phyloP scores from a whole-genome alignment of 2,797 vertebrate species.

The Pantherophis alleghaniensis region DNA sequence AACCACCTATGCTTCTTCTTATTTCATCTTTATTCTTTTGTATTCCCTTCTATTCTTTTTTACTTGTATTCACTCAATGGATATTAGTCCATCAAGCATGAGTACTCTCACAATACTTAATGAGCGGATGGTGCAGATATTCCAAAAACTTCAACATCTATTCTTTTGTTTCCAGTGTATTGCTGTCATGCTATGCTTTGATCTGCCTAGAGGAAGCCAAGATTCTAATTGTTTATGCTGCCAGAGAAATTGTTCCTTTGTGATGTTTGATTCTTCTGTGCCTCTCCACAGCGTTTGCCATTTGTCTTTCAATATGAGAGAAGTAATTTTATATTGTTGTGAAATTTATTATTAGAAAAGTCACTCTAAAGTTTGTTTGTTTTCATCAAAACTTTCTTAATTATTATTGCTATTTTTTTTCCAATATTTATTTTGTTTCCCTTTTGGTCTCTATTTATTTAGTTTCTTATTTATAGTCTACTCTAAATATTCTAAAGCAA shows the following conservation, averaged over 20 bases:
- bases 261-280: slow-evolving; percentile 7
- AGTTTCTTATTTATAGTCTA: not conserved
- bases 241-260: slow-evolving; percentile 11
- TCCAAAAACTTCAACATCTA: slow-evolving; percentile 24
- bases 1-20: slow-evolving; percentile 11
- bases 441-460: not conserved
- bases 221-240: slow-evolving; percentile 5
- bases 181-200: slow-evolving; percentile 17
- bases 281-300: not conserved
- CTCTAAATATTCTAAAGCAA: not conserved
- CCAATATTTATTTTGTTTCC: not conserved
- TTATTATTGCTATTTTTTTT: not conserved
- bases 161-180: slow-evolving; percentile 12
- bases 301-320: slow-evolving; percentile 23
- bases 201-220: slow-evolving; percentile 2
- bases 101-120: not conserved
- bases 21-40: slow-evolving; percentile 3
- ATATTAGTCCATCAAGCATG: not conserved
- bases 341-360: slow-evolving; percentile 9
- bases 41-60: not conserved
- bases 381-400: not conserved
- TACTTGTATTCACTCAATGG: not conserved
- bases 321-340: not conserved
- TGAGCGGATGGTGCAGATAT: not conserved
- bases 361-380: not conserved